A percentile compares a stretch with the other conserved stretches of the same genome.
Conservation (phyloP, 37 sponge, comb jelly and placozoan species). For the Amphimedon queenslandica region DNA sequence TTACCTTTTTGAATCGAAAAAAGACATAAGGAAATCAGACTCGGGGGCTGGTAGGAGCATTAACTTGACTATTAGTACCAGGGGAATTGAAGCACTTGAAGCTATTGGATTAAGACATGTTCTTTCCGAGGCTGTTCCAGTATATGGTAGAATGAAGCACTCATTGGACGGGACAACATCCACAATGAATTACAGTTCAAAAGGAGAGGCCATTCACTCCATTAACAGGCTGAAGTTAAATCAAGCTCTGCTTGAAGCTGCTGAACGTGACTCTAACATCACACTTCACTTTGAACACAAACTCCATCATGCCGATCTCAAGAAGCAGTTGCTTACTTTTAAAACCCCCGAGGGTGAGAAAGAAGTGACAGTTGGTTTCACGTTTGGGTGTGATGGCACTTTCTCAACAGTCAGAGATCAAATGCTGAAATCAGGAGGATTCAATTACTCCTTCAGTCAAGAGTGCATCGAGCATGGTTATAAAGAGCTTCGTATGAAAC, state of each 20-base stretch:
- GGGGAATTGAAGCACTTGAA: slow-evolving; percentile 77
- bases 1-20: slow-evolving; percentile 63
- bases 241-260: slow-evolving; percentile 1
- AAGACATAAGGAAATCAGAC: slow-evolving; percentile 35
- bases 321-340: background rate
- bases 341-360: background rate
- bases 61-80: slow-evolving; percentile 75
- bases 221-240: slow-evolving; percentile 9
- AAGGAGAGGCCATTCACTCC: slow-evolving; percentile 1
- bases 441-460: slow-evolving; percentile 7
- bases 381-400: slow-evolving; percentile 48
- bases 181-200: background rate
- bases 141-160: background rate
- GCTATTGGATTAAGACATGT: slow-evolving; percentile 61
- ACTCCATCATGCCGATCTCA: slow-evolving; percentile 1
- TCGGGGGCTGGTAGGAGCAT: slow-evolving; percentile 69
- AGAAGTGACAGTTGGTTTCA: slow-evolving; percentile 10
- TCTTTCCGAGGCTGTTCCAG: background rate
- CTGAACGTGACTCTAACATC: background rate
- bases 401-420: slow-evolving; percentile 25
- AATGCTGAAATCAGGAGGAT: slow-evolving; percentile 1
- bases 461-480: slow-evolving; percentile 38
- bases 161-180: background rate
- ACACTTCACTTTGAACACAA: slow-evolving; percentile 24
- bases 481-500: slow-evolving; percentile 42